Conservation (phyloP, 2,113 vertebrate genomes). For the Megaceryle torquata region DNA sequence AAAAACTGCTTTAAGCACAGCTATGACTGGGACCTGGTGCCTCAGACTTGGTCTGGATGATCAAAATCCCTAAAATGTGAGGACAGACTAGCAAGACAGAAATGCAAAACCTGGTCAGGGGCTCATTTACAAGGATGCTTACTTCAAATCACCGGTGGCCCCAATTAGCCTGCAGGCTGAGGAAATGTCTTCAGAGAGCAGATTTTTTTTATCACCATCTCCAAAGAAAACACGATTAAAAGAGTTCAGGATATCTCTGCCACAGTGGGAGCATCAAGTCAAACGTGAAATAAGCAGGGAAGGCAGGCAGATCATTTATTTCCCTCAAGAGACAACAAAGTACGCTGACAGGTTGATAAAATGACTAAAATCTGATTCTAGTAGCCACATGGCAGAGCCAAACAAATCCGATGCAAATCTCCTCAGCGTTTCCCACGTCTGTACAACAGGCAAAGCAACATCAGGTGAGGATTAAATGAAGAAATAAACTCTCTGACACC, state of each 20-base stretch:
- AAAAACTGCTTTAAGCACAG: not conserved
- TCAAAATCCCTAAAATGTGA: not conserved
- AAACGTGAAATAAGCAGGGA: slow-evolving; percentile 8
- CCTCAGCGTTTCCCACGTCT: not conserved
- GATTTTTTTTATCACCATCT: not conserved
- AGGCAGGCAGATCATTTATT: not conserved
- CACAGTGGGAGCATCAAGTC: not conserved
- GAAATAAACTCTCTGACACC: not conserved
- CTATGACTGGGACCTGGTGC: not conserved
- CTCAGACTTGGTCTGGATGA: not conserved
- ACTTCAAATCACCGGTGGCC: not conserved
- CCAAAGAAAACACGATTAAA: not conserved
- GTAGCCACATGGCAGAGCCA: not conserved
- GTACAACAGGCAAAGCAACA: not conserved
- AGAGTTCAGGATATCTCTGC: not conserved
- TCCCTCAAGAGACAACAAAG: not conserved
- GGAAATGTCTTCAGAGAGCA: not conserved
- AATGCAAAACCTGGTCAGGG: not conserved
- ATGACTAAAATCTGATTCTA: not conserved
- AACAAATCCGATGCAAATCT: not conserved
- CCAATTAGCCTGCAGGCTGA: not conserved
- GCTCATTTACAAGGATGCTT: not conserved
- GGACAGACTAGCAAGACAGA: not conserved
- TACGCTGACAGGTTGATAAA: slow-evolving; percentile 3
- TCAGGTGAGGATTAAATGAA: not conserved